Evolutionary conservation across 1,140 invertebrate genomes (phyloP), one percentile per base, ranked within the genome.

Genomic region (Thrips palmi): DNA sequence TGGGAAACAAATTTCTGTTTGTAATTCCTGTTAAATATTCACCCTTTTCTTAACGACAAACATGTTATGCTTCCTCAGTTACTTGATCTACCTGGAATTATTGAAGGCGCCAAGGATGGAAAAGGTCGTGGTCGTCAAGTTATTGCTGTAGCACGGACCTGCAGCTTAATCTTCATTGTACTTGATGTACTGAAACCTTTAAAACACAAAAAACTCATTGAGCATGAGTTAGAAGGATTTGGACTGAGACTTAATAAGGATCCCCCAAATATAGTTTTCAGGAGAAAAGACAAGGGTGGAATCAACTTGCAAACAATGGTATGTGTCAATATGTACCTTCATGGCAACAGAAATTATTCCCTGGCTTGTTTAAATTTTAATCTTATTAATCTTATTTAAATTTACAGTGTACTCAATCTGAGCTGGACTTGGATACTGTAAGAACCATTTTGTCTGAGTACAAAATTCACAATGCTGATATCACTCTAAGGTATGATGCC

Each of bases 21-120:
- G 25, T 3, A 12, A 27, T 37, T 37, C 2, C 18, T 21, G 12
- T 12, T 12, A 10, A 12, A 25, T 25, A 10, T 19, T 37, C 10
- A n/a, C 14, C 12, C 12, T 37, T 25, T 27, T 27, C n/a, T 12
- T 25, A 11, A n/a, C n/a, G n/a, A n/a, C n/a, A n/a, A n/a, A n/a
- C n/a, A n/a, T n/a, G n/a, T n/a, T n/a, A 14, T 31, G 8, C 40
- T 42, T 43, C 37, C 36, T 30, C 58, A 94, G 78, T 60, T 99
- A 18, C 64, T 99, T 3, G 96, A 99, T 77, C 68, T 99, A 43
- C 96, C 96, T 43, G 96, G 96, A 65, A 99, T 99, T 58, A 99
- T 99, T 55, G 96, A 99, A 67, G 96, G 96, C 47, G 96, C 96
- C n/a, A 99, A 99, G 58, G 96, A 99, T 58, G 85, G 85, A 29